These are phyloP conservation scores for Pocota personata DNA, from an alignment of 2,888 invertebrate species.

Conservation along the genomic window DNA sequence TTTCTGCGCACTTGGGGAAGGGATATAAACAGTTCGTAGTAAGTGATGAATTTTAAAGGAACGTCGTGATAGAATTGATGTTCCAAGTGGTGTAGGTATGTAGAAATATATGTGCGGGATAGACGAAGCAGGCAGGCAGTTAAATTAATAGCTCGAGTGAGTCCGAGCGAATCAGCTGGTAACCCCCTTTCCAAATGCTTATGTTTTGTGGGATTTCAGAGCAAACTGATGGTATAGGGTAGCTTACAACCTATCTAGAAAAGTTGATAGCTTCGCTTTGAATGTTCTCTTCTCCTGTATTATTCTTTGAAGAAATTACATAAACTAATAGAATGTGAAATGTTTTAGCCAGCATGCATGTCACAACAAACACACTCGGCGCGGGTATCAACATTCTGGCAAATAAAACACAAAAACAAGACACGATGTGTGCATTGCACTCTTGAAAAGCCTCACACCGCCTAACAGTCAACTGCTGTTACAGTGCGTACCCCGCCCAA, in stretches of 20 bases:
- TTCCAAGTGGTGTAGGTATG: no score
- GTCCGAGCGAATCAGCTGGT: no score
- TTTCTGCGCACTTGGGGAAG: no score
- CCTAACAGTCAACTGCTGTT: background rate
- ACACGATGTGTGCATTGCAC: slow-evolving; percentile 62
- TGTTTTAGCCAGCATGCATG: slow-evolving; percentile 51
- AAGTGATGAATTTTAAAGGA: no score
- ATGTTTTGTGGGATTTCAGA: no score
- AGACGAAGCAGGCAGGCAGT: no score
- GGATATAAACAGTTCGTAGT: no score
- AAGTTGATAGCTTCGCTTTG: background rate
- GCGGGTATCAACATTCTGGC: slow-evolving; percentile 30
- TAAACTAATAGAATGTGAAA: slow-evolving; percentile 63
- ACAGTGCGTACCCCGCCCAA: slow-evolving; percentile 60
- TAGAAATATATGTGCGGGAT: no score
- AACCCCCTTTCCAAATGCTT: no score
- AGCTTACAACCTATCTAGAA: background rate
- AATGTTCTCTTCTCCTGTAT: background rate
- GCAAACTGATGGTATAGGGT: no score
- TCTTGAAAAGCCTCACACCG: slow-evolving; percentile 15
- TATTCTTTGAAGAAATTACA: slow-evolving; percentile 16
- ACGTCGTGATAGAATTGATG: no score
- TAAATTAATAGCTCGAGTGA: no score
- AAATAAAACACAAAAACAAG: slow-evolving; percentile 40
- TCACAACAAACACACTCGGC: slow-evolving; percentile 54